Conservation (phyloP, 1,140 invertebrate species). For the Nixonia krombeini region DNA sequence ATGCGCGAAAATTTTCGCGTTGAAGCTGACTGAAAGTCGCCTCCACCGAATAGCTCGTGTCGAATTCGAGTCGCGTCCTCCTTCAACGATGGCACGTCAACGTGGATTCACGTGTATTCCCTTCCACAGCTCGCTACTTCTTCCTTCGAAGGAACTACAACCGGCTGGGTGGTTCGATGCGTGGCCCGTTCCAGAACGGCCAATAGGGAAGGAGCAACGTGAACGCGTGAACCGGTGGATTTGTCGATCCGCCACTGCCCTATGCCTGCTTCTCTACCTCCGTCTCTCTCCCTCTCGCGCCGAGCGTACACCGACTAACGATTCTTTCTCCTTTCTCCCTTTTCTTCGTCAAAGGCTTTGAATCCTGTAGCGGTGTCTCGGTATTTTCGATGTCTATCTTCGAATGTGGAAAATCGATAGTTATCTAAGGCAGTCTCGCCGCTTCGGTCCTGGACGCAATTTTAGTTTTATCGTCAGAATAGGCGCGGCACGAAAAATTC, state of each 20-base stretch:
- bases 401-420: not conserved
- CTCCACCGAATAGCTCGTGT: not conserved
- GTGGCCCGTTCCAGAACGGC: constrained; percentile 31
- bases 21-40: constrained; percentile 19
- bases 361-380: not conserved
- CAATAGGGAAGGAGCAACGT: constrained; percentile 32
- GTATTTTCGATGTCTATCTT: too few species aligned
- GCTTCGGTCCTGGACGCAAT: not conserved
- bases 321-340: constrained; percentile 11
- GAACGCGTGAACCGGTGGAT: constrained; percentile 39
- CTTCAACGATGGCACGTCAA: constrained; percentile 15
- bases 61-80: constrained; percentile 11
- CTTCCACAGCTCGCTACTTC: constrained; percentile 1
- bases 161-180: constrained; percentile 43
- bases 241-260: constrained; percentile 24
- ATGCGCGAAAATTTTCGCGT: not conserved
- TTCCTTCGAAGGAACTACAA: constrained; percentile 10
- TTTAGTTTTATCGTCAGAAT: not conserved
- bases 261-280: constrained; percentile 14
- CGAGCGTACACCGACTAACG: not conserved
- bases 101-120: constrained; percentile 16
- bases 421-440: too few species aligned
- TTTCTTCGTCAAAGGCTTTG: not conserved
- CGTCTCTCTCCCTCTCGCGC: constrained; percentile 1
- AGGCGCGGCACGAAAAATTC: constrained; percentile 1